Evolutionary conservation across 2,797 vertebrate genomes (phyloP).

Genomic region (Onychomys arenicola): DNA sequence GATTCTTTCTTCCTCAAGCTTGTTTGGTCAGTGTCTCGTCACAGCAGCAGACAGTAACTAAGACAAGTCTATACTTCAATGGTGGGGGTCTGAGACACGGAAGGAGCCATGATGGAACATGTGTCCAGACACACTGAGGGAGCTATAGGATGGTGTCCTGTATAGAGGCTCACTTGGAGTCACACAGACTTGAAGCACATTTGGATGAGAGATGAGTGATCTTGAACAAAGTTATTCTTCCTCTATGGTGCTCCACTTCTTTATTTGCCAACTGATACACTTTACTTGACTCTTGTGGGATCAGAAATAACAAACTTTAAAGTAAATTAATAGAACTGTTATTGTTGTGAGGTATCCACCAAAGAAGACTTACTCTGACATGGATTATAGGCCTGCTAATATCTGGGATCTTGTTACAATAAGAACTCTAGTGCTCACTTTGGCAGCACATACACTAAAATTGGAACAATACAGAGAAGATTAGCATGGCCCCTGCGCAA

Average conservation of each 20-base stretch:
- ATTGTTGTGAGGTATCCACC: neutral
- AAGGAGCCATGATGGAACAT: neutral
- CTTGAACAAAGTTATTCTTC: neutral
- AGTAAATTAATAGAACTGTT: neutral
- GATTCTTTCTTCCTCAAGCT: neutral
- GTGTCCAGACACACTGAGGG: neutral
- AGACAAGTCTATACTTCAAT: neutral
- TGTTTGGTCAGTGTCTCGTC: neutral
- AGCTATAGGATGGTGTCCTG: rapidly evolving
- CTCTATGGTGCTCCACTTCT: neutral
- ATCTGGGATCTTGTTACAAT: neutral
- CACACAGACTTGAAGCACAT: rapidly evolving
- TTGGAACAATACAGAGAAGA: no score
- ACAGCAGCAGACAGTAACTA: neutral
- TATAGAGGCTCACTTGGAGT: neutral
- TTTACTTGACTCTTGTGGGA: neutral
- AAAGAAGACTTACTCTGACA: neutral
- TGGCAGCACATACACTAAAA: no score
- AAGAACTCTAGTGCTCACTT: no score
- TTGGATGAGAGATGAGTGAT: neutral
- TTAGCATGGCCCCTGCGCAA: no score
- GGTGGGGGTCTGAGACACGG: neutral
- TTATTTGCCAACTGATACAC: neutral
- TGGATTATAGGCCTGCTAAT: neutral
- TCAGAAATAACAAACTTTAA: neutral